Base-by-base conservation (phyloP, 2,888 invertebrate genomes). In the Chaitophorus viminalis region DNA sequence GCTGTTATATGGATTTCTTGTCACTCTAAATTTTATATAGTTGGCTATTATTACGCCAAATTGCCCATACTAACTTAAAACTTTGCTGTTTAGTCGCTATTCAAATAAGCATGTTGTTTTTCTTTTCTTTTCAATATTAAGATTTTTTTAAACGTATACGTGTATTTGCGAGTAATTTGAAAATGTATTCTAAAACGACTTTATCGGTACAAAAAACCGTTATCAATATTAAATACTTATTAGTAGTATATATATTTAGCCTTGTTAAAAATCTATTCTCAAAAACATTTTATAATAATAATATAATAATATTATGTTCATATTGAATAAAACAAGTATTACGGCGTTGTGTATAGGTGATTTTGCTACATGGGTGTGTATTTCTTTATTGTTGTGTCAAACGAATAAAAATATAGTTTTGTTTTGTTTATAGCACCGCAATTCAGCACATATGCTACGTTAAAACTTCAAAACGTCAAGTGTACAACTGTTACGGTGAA, bases 401-500 rank as follows among this genome's bases (percentile, higher is more conserved):
- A 82, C 29, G 36, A 82, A 54, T 54, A 54, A 54, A 54, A 82
- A 54, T 36, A 36, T 60, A 29, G 0, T 39, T 36, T 76, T 25
- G n/a, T 25, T 82, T 78, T 89, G 54, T 93, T 93, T 90, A n/a
- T 94, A 95, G 95, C 95, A 93, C 94, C 95, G 92, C 97, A 98
- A 93, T 97, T 96, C 93, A 98, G 97, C 93, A 96, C 97, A 90
- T 99, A 99, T 94, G 98, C 98, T 92, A 98, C 97, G 90, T 94
- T 99, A 91, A 99, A 98, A 92, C 94, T 99, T 90, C 98, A 98
- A 93, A 98, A 98, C 94, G 98, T 99, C 91, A 99, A 98, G 93
- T 98, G 98, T 90, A 98, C 98, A 90, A 99, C 98, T 91, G 96
- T 98, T 91, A 96, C 97, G 91, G 98, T 98, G 90, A 98, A 98